Conservation (phyloP, 2,113 vertebrate species). For the Hiodon tergisus region DNA sequence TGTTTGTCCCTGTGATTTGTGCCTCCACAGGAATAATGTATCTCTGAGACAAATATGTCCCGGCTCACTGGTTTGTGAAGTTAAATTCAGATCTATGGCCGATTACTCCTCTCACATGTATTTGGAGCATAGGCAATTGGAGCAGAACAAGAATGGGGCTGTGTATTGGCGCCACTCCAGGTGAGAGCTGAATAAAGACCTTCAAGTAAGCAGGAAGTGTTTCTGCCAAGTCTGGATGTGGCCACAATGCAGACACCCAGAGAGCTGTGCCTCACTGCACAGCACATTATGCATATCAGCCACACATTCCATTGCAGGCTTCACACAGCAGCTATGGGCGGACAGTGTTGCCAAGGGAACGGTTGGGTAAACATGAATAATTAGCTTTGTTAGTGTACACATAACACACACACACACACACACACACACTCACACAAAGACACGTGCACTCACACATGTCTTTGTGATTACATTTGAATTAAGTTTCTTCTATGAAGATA, state of each 20-base stretch:
- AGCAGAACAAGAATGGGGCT: constrained; percentile 29
- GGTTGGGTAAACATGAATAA: constrained; percentile 14
- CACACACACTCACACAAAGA: no score
- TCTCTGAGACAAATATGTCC: constrained; percentile 30
- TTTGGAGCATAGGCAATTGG: constrained; percentile 30
- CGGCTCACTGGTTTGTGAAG: constrained; percentile 26
- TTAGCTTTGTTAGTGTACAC: neutral
- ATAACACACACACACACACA: neutral
- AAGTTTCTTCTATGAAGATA: no score
- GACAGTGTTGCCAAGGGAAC: constrained; percentile 12
- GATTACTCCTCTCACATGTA: constrained; percentile 39
- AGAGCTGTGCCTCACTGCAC: constrained; percentile 23
- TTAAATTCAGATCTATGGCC: constrained; percentile 28
- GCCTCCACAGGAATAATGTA: constrained; percentile 18
- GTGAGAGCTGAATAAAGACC: constrained; percentile 34
- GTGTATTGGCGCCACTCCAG: constrained; percentile 39
- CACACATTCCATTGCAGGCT: constrained; percentile 1
- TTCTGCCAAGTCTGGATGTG: constrained; percentile 43
- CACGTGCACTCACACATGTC: no score
- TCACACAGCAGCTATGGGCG: neutral
- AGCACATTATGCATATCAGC: neutral
- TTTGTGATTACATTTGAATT: neutral
- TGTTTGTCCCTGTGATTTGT: constrained; percentile 27
- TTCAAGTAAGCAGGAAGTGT: constrained; percentile 41
- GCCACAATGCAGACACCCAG: constrained; percentile 34